These are phyloP conservation scores for Bellardia bayeri DNA, from an alignment of 2,888 invertebrate genomes.

Conservation along the genomic window DNA sequence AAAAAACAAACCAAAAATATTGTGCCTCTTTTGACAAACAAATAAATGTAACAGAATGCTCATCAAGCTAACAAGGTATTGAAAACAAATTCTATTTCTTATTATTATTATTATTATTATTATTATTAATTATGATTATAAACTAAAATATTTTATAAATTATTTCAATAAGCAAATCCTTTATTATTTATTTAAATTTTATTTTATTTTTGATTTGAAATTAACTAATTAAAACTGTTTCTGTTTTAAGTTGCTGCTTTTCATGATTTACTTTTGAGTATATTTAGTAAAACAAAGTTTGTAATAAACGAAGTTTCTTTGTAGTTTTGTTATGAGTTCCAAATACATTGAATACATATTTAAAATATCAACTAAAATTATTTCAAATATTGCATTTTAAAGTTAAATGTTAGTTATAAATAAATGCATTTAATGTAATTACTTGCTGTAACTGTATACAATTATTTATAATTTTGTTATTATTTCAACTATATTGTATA, in stretches of 20 bases:
- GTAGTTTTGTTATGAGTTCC: conserved; percentile 54
- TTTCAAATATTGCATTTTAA: conserved; percentile 35
- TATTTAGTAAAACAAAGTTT: conserved; percentile 37
- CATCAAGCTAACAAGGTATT: conserved; percentile 84
- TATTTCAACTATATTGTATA: background rate
- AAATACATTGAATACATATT: background rate
- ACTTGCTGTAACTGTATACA: conserved; percentile 4
- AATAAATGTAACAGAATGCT: conserved; percentile 80
- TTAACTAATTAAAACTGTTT: conserved; percentile 54
- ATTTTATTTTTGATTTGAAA: conserved; percentile 9
- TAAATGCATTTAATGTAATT: conserved; percentile 8
- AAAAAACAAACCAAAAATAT: conserved; percentile 29
- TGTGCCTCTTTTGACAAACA: conserved; percentile 70
- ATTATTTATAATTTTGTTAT: background rate
- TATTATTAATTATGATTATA: conserved; percentile 73
- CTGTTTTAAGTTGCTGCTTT: conserved; percentile 64
- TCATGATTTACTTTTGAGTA: conserved; percentile 73
- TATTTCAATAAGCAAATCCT: conserved; percentile 47
- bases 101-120: conserved; percentile 67
- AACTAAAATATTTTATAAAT: conserved; percentile 45
- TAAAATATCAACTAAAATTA: conserved; percentile 5
- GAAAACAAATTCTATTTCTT: conserved; percentile 69
- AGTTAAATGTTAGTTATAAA: conserved; percentile 49
- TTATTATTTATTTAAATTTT: conserved; percentile 36
- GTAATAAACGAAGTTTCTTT: conserved; percentile 41